phyloP scores from a whole-genome alignment of 2,113 vertebrate genomes.

The Agapornis roseicollis region DNA sequence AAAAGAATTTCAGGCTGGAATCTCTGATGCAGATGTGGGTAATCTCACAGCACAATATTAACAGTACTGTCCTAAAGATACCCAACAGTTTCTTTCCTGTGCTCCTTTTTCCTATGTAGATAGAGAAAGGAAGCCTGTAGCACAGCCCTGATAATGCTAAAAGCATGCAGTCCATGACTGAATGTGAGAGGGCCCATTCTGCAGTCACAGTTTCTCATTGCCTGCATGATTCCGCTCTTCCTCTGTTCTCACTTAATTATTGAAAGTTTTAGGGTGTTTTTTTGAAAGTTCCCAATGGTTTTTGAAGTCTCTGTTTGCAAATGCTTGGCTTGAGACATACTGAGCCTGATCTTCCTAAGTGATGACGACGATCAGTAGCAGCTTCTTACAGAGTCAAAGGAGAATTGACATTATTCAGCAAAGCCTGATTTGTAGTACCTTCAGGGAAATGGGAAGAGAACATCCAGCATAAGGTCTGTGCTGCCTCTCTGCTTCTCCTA shows the following conservation, averaged over 20 bases:
- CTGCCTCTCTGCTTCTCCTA: neutral
- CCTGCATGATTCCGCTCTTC: neutral
- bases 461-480: neutral
- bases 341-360: neutral
- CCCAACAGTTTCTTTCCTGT: neutral
- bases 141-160: neutral
- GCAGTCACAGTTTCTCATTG: neutral
- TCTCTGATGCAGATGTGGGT: neutral
- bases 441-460: neutral
- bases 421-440: neutral
- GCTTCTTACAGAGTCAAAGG: neutral
- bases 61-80: neutral
- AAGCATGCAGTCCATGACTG: accelerated
- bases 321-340: neutral
- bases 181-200: accelerated
- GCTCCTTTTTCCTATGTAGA: neutral
- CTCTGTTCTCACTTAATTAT: neutral
- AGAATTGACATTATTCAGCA: neutral
- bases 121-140: neutral
- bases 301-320: neutral
- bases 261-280: neutral
- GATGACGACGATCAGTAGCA: neutral
- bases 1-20: neutral
- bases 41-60: neutral
- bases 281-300: neutral